Percentiles rank a stretch among this genome's conserved stretches.
phyloP scores from a whole-genome alignment of 37 sponge, comb jelly and placozoan genomes.

The Diacarnus erythraeanus region DNA sequence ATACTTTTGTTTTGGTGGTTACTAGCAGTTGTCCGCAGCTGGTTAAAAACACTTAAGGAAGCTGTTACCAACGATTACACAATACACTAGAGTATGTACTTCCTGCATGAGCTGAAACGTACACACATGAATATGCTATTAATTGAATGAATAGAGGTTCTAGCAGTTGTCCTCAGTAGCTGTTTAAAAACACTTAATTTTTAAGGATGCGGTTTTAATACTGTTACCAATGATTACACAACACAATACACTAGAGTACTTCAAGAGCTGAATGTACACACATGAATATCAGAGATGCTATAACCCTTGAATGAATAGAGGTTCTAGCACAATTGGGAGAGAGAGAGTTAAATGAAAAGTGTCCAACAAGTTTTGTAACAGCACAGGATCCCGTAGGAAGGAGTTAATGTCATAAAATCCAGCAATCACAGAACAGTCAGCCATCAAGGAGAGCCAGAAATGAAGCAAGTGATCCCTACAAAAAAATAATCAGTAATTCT shows the following conservation, averaged over 20 bases:
- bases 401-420: slow-evolving; percentile 62
- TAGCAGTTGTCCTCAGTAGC: no score
- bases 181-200: no score
- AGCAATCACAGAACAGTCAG: slow-evolving; percentile 25
- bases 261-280: no score
- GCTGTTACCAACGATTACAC: no score
- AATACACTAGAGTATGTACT: no score
- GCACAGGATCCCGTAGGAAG: slow-evolving; percentile 60
- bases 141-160: neutral
- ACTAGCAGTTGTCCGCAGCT: no score
- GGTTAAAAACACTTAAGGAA: no score
- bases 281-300: neutral
- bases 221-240: neutral
- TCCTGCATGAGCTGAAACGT: neutral
- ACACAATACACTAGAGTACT: no score
- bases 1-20: no score
- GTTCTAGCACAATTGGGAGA: slow-evolving; percentile 45
- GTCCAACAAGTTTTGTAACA: slow-evolving; percentile 38
- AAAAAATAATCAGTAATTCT: slow-evolving; percentile 6
- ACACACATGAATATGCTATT: neutral
- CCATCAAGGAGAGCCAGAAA: slow-evolving; percentile 60
- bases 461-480: slow-evolving; percentile 59
- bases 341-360: slow-evolving; percentile 28
- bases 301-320: slow-evolving; percentile 50
- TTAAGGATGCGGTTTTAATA: no score